Percentiles rank a stretch among this genome's conserved stretches.
Conservation (phyloP, 2,113 vertebrate genomes). For the Alethe diademata region DNA sequence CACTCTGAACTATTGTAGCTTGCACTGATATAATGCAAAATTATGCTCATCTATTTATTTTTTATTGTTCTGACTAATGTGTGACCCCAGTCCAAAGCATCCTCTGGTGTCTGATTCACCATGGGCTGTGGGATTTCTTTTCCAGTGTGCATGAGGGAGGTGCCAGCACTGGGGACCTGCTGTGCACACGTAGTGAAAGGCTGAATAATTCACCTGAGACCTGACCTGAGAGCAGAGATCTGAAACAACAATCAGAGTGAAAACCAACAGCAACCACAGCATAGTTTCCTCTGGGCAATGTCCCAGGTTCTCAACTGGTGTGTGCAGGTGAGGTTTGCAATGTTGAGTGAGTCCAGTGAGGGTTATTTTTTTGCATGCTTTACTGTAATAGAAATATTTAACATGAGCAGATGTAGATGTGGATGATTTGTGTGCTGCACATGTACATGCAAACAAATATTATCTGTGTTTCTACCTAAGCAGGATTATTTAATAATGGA, state of each 20-base stretch:
- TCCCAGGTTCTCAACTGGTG: not conserved
- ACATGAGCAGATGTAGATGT: not conserved
- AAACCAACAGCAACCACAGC: not conserved
- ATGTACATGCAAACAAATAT: not conserved
- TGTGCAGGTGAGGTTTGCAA: not conserved
- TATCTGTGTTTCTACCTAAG: rapidly evolving
- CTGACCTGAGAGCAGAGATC: not conserved
- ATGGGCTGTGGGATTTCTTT: not conserved
- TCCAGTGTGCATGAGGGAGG: not conserved
- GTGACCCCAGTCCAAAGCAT: not conserved
- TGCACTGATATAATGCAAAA: not conserved
- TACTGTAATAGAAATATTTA: not conserved
- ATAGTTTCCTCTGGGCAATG: not conserved
- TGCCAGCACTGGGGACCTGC: not conserved
- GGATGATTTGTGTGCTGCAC: not conserved
- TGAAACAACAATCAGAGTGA: not conserved
- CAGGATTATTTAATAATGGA: not conserved
- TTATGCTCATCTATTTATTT: not conserved
- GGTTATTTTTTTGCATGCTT: not conserved
- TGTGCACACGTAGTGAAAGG: rapidly evolving
- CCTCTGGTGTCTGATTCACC: not conserved
- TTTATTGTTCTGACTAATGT: not conserved
- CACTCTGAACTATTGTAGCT: not conserved
- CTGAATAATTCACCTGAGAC: not conserved
- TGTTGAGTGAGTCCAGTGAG: too few species aligned